Base-by-base conservation (phyloP, 2,113 vertebrate genomes). In the Psettodes erumei region DNA sequence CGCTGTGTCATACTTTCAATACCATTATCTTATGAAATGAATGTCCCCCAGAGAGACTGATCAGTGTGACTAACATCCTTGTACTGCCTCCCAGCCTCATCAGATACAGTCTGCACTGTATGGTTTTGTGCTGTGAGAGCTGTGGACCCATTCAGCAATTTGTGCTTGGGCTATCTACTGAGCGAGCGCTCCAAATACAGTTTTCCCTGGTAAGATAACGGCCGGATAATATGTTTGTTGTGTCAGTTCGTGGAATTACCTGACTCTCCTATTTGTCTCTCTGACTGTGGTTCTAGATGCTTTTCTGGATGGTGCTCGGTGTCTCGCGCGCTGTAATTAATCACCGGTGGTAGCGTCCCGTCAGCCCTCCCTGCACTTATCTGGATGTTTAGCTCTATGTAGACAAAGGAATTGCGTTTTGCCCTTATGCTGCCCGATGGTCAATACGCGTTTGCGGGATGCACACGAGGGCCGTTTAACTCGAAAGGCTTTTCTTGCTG, bases 171-270 rank as follows among this genome's bases (percentile, higher is more conserved):
- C 54, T 79, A 67, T 81, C 79, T 75, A 6, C 61, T 4, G 55
- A 74, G 48, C n/a, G 0, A 43, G 42, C 10, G 33, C 67, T 65
- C 56, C 74, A 48, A 75, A 84, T 67, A 71, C 79, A 47, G 64
- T 82, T 88, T 89, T 72, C 56, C 28, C 38, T 38, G 60, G 55
- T 32, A 58, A 86, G 90, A 92, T 90, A 89, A 86, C 74, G 21
- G 15, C 48, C 1, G 77, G 75, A 82, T 81, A 81, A 85, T 87
- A 69, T 2, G 21, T 89, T 86, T 86, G 53, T 77, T 48, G 55
- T 89, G 84, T 89, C 86, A 85, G 75, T 75, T 81, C 69, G 62
- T 79, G 80, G 65, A 88, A 91, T 88, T 82, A 82, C 78, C 54
- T 11, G 23, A 50, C 63, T 64, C 51, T 66, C 62, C 66, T 56